These are phyloP conservation scores for Dreissena polymorpha DNA, from an alignment of 1,140 invertebrate genomes.

Conservation along the genomic window DNA sequence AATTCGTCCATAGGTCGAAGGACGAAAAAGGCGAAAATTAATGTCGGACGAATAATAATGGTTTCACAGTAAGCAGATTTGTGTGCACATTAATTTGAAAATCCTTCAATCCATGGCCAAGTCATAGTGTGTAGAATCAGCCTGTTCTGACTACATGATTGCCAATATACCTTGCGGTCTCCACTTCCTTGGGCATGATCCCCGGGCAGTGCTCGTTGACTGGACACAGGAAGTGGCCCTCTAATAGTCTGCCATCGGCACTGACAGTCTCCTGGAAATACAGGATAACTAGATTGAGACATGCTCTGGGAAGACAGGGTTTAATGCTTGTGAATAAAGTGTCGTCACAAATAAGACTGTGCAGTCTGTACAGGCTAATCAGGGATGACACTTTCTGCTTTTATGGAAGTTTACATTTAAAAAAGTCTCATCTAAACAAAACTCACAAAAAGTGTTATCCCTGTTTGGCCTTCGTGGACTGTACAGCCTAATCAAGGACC, in stretches of 20 bases:
- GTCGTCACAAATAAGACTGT: neutral
- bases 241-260: conserved; percentile 88
- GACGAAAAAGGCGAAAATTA: too few species aligned
- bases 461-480: neutral
- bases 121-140: too few species aligned
- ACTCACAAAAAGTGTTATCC: too few species aligned
- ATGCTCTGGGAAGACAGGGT: neutral
- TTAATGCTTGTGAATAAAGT: neutral
- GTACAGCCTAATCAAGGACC: neutral
- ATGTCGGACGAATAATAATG: too few species aligned
- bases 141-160: conserved; percentile 77
- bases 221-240: conserved; percentile 95
- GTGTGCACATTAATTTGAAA: too few species aligned
- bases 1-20: too few species aligned
- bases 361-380: neutral
- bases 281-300: neutral
- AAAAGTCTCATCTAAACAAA: neutral
- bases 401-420: neutral
- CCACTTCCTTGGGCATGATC: conserved; percentile 91
- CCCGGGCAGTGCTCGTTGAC: conserved; percentile 90
- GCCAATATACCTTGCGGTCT: conserved; percentile 86
- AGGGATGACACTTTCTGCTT: neutral
- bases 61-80: too few species aligned
- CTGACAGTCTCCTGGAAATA: conserved; percentile 86
- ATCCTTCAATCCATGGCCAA: too few species aligned